These are phyloP conservation scores for Campaea margaritaria DNA, from an alignment of 2,888 invertebrate genomes.

Conservation along the genomic window DNA sequence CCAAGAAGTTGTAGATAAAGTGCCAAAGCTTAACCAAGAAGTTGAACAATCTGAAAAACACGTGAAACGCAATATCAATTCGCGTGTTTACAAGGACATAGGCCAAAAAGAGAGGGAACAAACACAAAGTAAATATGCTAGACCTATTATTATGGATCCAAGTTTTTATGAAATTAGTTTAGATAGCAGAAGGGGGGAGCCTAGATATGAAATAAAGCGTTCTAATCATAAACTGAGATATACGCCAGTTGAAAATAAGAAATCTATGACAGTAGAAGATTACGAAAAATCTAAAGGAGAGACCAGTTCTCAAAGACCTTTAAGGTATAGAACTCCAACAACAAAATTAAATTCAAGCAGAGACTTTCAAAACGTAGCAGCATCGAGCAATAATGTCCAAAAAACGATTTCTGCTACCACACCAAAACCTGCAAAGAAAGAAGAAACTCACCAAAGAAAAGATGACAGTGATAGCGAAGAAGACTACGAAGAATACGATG, in stretches of 20 bases:
- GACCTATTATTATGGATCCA: no score
- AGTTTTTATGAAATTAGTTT: conserved; percentile 67
- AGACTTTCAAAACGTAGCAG: conserved; percentile 54
- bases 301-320: conserved; percentile 30
- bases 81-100: conserved; percentile 70
- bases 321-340: conserved; percentile 40
- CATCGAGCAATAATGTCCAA: conserved; percentile 55
- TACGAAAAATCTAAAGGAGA: conserved; percentile 51
- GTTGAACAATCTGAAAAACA: conserved; percentile 52
- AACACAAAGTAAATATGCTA: conserved; percentile 41
- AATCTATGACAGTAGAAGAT: conserved; percentile 64
- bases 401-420: conserved; percentile 51
- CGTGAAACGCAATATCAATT: conserved; percentile 56
- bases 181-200: conserved; percentile 73
- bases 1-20: conserved; percentile 63
- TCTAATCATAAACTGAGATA: conserved; percentile 69
- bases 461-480: conserved; percentile 51
- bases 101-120: conserved; percentile 67
- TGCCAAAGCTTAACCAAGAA: conserved; percentile 55
- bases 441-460: conserved; percentile 29
- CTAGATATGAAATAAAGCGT: conserved; percentile 71
- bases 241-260: conserved; percentile 67
- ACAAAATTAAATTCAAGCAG: conserved; percentile 35
- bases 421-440: conserved; percentile 8
- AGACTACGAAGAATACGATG: conserved; percentile 60